Evolutionary conservation across 2,797 vertebrate genomes (phyloP), one percentile per base, ranked within the genome.

Genomic region (Sebastes elongatus): DNA sequence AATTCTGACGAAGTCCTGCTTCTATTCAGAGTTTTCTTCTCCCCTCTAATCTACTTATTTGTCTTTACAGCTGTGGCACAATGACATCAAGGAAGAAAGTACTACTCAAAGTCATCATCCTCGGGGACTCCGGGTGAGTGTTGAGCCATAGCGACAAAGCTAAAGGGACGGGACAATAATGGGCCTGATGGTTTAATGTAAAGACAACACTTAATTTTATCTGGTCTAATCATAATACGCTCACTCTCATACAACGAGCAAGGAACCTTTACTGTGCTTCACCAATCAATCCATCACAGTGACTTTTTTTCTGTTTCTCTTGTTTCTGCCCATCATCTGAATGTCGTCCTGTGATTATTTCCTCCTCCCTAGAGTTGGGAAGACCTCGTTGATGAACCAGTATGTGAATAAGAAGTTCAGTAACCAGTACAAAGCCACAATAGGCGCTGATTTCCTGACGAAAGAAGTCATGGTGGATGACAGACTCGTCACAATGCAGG

Each of bases 351-450:
- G 20, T 85, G 25, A 32, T 74, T 32, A 65, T 78, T 86, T 73
- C 61, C 7, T 74, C 2, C 10, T 10, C 23, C 18, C 18, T 89
- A 99, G 99, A 84, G 98, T 99, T 71, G 98, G 99, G 30, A 99
- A 99, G 94, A 99, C 99, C 71, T 99, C 99, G 0, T 94, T 99
- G 82, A 99, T 99, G 98, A 99, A 99, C 95, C 98, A 99, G 93
- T 99, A 99, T 94, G 99, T 99, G 93, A 99, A 99, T 95, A 99
- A 99, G 96, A 99, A 99, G 95, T 99, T 99, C 95, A 99, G 98
- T 92, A 99, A 99, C 92, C 99, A 99, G 90, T 99, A 99, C 94
- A 99, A 99, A 96, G 99, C 99, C 76, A 99, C 98, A 95, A 99
- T 99, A 96, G 99, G 99, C 0, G 99, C 99, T 53, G 98, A 99